Evolutionary conservation across 1,140 invertebrate species (phyloP).

Genomic region (Caenorhabditis latens): DNA sequence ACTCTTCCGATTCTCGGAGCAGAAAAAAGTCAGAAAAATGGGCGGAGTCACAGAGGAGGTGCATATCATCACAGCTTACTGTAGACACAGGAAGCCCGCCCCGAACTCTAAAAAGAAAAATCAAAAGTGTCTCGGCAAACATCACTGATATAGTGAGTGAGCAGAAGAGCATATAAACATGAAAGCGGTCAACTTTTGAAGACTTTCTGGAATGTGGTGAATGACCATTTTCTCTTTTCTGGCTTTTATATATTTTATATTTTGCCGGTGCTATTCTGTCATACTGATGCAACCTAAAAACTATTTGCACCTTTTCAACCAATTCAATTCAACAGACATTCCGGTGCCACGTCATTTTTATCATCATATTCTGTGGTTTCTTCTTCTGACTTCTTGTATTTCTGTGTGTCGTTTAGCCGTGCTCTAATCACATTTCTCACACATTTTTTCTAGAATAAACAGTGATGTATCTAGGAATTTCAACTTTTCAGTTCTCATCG

Average conservation of each 20-base stretch:
- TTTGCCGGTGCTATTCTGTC: conserved; percentile 2
- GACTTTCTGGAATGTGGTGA: conserved; percentile 23
- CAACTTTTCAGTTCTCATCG: too few relatives aligned
- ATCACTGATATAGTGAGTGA: neutral
- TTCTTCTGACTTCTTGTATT: neutral
- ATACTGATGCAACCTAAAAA: conserved; percentile 15
- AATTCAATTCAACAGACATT: neutral
- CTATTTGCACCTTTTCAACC: neutral
- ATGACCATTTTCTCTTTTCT: conserved; percentile 6
- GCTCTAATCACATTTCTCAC: neutral
- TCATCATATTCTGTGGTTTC: conserved; percentile 18
- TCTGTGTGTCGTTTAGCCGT: neutral
- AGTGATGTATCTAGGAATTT: too few relatives aligned
- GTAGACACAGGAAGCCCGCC: conserved; percentile 21
- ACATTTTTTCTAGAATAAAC: too few relatives aligned
- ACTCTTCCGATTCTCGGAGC: neutral
- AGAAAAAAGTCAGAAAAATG: neutral
- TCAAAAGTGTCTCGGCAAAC: conserved; percentile 1
- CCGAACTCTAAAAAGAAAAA: conserved; percentile 30
- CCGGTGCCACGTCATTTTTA: conserved; percentile 48
- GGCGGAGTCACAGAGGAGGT: neutral
- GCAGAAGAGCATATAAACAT: conserved; percentile 16
- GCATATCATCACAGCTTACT: neutral
- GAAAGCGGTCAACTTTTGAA: conserved; percentile 37
- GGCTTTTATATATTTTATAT: neutral